phyloP scores from a whole-genome alignment of 2,797 vertebrate genomes.

The Anas georgica region DNA sequence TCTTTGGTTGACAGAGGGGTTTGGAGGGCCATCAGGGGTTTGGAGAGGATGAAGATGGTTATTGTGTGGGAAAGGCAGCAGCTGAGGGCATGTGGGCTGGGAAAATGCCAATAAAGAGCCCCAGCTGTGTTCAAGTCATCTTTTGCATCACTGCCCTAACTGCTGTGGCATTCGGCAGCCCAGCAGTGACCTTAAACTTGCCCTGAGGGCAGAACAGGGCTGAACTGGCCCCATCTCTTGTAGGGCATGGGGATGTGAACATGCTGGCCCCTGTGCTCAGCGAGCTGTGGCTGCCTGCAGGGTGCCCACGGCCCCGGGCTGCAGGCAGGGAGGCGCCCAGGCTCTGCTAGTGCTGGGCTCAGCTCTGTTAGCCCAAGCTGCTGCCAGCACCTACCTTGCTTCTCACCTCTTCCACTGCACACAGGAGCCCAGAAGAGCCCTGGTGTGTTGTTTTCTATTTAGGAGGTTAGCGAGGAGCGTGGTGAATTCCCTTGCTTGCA shows the following conservation, averaged over 20 bases:
- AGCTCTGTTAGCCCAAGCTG: background rate
- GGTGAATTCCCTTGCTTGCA: background rate
- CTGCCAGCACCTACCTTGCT: background rate
- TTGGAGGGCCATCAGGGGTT: background rate
- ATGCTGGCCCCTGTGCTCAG: rapidly evolving
- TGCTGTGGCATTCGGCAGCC: background rate
- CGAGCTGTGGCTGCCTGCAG: rapidly evolving
- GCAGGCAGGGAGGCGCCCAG: background rate
- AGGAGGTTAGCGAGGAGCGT: rapidly evolving
- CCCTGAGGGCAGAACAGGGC: background rate
- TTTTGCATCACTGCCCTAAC: background rate
- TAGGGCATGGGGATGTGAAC: rapidly evolving
- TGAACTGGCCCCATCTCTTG: background rate
- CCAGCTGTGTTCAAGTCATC: rapidly evolving
- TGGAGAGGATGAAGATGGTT: background rate
- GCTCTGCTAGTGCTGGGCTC: background rate
- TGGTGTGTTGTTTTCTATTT: background rate
- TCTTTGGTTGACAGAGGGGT: background rate
- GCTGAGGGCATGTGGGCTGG: background rate
- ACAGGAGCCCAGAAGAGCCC: background rate
- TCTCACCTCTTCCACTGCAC: background rate
- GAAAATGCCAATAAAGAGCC: background rate
- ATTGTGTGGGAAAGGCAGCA: background rate
- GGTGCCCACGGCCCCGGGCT: background rate
- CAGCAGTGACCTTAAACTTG: background rate